Conservation (phyloP, 1,140 invertebrate genomes). For the Polypedilum vanderplanki region DNA sequence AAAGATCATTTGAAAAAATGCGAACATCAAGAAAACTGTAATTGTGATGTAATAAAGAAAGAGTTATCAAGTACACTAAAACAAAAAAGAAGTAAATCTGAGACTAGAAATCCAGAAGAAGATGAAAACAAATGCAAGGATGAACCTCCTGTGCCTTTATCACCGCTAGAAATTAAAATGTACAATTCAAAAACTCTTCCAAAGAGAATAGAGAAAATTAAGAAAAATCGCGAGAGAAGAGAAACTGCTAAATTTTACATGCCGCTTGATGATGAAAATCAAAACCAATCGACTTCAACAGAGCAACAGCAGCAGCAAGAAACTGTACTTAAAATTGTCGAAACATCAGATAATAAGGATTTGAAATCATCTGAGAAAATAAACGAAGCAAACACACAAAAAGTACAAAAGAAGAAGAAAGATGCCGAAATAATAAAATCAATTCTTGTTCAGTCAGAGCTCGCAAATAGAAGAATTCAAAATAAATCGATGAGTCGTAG, state of each 20-base stretch:
- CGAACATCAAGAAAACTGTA: not conserved
- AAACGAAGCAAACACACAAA: conserved; percentile 46
- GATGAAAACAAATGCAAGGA: not conserved
- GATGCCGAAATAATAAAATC: conserved; percentile 39
- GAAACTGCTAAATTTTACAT: conserved; percentile 58
- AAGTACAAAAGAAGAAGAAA: conserved; percentile 53
- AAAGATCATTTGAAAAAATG: conserved; percentile 14
- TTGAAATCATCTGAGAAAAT: conserved; percentile 34
- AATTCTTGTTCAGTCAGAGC: not conserved
- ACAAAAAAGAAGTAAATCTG: conserved; percentile 39
- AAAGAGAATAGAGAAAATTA: conserved; percentile 57
- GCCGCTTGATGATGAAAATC: conserved; percentile 51
- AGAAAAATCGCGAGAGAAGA: conserved; percentile 50
- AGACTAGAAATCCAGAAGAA: conserved; percentile 38
- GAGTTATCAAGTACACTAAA: not conserved
- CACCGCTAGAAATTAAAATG: conserved; percentile 49
- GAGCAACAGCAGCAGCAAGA: conserved; percentile 39
- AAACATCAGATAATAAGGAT: conserved; percentile 50
- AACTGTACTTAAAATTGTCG: conserved; percentile 53
- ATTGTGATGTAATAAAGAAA: not conserved
- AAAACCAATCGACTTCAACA: not conserved
- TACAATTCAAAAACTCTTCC: conserved; percentile 59
- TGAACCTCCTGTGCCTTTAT: conserved; percentile 34
- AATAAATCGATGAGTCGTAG: not conserved
- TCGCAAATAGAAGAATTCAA: not conserved